These are phyloP conservation scores for Metacarcinus magister DNA, from an alignment of 2,888 invertebrate genomes.

Conservation along the genomic window DNA sequence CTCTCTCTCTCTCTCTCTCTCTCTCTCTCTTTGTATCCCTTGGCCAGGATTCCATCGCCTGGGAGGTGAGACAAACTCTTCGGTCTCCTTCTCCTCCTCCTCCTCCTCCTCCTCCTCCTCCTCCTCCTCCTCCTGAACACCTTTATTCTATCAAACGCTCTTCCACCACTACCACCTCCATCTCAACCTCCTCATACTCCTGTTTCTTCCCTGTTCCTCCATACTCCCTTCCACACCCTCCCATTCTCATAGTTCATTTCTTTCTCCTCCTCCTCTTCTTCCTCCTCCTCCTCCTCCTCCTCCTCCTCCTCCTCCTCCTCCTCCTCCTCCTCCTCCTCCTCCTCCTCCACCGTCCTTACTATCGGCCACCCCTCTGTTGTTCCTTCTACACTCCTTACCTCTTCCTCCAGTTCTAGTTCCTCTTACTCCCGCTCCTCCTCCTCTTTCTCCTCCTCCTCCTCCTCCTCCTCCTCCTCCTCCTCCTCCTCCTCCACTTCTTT, in stretches of 20 bases:
- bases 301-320: no score
- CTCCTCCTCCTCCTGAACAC: neutral
- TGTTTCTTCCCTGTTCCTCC: neutral
- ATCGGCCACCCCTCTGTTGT: neutral
- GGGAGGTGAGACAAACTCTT: slow-evolving; percentile 17
- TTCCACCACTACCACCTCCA: no score
- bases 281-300: neutral
- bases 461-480: neutral
- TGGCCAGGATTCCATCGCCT: neutral
- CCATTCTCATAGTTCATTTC: no score
- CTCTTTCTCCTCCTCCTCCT: neutral
- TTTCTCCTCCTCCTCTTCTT: neutral
- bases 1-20: slow-evolving; percentile 46
- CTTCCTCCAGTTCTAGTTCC: neutral
- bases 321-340: neutral
- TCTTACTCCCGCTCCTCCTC: neutral
- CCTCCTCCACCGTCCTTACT: neutral
- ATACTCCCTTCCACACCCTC: neutral
- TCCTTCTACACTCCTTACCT: no score
- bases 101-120: neutral
- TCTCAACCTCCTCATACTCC: no score
- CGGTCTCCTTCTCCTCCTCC: slow-evolving; percentile 11
- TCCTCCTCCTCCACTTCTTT: neutral
- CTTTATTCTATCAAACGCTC: neutral
- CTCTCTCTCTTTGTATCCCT: neutral